Evolutionary conservation across 2,888 invertebrate genomes (phyloP).

Genomic region (Graphium colonna): DNA sequence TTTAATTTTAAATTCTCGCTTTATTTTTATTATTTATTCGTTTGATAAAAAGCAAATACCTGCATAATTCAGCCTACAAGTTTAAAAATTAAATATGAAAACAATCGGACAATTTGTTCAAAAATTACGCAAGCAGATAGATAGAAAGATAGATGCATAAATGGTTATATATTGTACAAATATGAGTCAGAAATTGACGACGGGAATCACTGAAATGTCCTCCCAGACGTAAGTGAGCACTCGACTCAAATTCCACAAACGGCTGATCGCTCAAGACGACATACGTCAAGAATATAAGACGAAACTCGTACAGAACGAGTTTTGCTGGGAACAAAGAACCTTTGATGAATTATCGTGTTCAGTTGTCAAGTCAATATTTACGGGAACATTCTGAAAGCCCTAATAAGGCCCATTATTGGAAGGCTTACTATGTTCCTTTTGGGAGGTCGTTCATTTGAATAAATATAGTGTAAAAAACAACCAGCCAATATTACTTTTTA

Average conservation of each 20-base stretch:
- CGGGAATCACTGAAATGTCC: slow-evolving; percentile 11
- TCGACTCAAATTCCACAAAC: slow-evolving; percentile 36
- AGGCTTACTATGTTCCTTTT: no score
- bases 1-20: no score
- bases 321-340: slow-evolving; percentile 57
- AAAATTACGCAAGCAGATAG: slow-evolving; percentile 27
- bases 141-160: slow-evolving; percentile 28
- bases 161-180: slow-evolving; percentile 2
- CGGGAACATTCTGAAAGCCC: slow-evolving; percentile 21
- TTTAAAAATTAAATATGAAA: no score
- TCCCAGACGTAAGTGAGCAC: slow-evolving; percentile 7
- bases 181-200: neutral
- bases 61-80: no score
- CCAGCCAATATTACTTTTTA: no score
- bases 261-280: slow-evolving; percentile 60
- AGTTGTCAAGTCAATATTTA: slow-evolving; percentile 51
- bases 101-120: no score
- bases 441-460: no score
- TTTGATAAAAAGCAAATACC: no score
- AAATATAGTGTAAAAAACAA: no score
- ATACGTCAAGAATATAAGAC: slow-evolving; percentile 58
- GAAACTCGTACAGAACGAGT: slow-evolving; percentile 32
- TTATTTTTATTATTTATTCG: no score
- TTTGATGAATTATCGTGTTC: slow-evolving; percentile 71
- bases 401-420: no score